Percentiles rank a stretch among this genome's conserved stretches.
phyloP scores from a whole-genome alignment of 2,888 invertebrate genomes.

The Macrosoma leucophasiata region DNA sequence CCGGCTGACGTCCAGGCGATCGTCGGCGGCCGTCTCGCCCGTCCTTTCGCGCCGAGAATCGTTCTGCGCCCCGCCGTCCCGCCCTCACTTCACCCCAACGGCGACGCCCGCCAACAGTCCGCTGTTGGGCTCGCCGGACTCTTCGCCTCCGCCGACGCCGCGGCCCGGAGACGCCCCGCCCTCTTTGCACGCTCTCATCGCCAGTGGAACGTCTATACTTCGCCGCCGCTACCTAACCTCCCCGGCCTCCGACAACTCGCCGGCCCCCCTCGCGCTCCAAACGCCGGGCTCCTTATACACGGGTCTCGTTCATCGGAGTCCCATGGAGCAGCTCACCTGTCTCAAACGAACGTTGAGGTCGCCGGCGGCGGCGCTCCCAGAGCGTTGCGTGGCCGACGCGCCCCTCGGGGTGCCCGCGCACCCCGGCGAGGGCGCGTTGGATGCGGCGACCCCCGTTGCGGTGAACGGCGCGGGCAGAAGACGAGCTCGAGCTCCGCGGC shows the following conservation, averaged over 20 bases:
- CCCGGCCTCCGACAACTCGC: slow-evolving; percentile 75
- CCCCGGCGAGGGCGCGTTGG: slow-evolving; percentile 76
- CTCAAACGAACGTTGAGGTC: slow-evolving; percentile 74
- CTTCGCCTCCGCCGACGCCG: slow-evolving; percentile 73
- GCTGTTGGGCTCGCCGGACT: slow-evolving; percentile 76
- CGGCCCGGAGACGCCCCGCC: slow-evolving; percentile 79
- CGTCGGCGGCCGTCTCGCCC: slow-evolving; percentile 70
- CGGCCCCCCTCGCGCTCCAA: slow-evolving; percentile 78
- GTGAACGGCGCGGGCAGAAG: slow-evolving; percentile 42
- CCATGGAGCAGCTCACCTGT: slow-evolving; percentile 87
- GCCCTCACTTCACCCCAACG: slow-evolving; percentile 84
- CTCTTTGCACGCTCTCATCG: slow-evolving; percentile 70
- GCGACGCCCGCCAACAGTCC: slow-evolving; percentile 94
- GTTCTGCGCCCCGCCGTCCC: slow-evolving; percentile 82
- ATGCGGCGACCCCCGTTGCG: slow-evolving; percentile 33
- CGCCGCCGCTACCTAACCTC: slow-evolving; percentile 72
- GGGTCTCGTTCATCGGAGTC: slow-evolving; percentile 81
- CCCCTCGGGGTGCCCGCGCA: slow-evolving; percentile 77
- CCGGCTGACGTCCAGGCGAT: slow-evolving; percentile 75
- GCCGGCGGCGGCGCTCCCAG: slow-evolving; percentile 51
- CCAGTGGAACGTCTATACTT: slow-evolving; percentile 63
- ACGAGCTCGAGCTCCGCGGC: slow-evolving; percentile 58
- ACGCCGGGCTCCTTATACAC: slow-evolving; percentile 75
- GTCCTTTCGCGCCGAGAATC: slow-evolving; percentile 85
- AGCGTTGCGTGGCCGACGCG: slow-evolving; percentile 37